phyloP scores from a whole-genome alignment of 2,113 vertebrate species.

The Solenodon paradoxus region DNA sequence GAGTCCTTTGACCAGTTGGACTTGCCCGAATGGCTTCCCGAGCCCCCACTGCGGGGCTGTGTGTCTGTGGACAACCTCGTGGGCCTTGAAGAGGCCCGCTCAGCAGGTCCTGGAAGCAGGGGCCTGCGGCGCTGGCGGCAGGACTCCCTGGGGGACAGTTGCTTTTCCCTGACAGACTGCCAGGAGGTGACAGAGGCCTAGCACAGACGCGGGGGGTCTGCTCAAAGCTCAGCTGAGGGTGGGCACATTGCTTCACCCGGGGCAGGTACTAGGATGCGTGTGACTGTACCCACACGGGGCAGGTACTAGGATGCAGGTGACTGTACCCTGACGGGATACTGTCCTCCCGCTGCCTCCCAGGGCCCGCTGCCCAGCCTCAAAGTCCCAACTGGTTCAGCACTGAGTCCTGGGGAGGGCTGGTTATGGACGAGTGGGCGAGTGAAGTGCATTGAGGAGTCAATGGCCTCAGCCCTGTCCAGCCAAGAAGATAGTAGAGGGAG shows the following conservation, averaged over 20 bases:
- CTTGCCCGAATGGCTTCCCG: slow-evolving; percentile 82
- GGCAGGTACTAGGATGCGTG: not conserved
- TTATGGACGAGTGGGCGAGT: not conserved
- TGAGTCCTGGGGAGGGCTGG: not conserved
- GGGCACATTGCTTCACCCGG: fast-evolving
- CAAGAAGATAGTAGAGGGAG: not conserved
- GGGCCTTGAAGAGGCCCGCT: slow-evolving; percentile 79
- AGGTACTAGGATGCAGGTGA: not conserved
- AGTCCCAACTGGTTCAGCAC: not conserved
- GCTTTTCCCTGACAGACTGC: slow-evolving; percentile 87
- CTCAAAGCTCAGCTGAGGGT: slow-evolving; percentile 84
- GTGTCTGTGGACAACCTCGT: slow-evolving; percentile 92
- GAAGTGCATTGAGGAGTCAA: fast-evolving
- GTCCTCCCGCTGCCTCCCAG: not conserved
- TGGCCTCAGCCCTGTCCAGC: not conserved
- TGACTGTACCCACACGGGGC: not conserved
- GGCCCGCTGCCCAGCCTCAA: slow-evolving; percentile 7
- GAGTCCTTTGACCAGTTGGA: slow-evolving; percentile 97
- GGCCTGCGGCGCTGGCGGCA: slow-evolving; percentile 82
- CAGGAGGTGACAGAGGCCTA: slow-evolving; percentile 83
- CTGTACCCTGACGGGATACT: not conserved
- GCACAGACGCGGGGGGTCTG: slow-evolving; percentile 79
- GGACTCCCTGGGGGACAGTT: slow-evolving; percentile 80
- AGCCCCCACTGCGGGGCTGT: slow-evolving; percentile 84
- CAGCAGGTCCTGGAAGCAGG: slow-evolving; percentile 29